These are phyloP conservation scores for Catocala fraxini DNA, from an alignment of 2,888 invertebrate species.

Conservation along the genomic window DNA sequence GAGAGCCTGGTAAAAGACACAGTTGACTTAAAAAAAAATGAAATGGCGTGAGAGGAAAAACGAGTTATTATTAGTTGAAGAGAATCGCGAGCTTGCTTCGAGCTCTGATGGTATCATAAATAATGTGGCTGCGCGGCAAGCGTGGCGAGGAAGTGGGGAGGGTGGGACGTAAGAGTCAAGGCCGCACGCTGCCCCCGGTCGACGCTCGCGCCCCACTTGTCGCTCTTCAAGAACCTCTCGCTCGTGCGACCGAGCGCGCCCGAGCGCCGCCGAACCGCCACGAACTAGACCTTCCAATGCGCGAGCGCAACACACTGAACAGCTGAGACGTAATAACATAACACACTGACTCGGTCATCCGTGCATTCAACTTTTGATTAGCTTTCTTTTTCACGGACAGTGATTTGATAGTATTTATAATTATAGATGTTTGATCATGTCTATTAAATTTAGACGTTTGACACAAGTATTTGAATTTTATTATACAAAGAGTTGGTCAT, in stretches of 20 bases:
- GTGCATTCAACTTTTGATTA: slow-evolving; percentile 88
- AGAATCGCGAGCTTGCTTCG: slow-evolving; percentile 84
- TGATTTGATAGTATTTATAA: slow-evolving; percentile 65
- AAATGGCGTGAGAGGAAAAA: slow-evolving; percentile 86
- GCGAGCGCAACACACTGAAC: slow-evolving; percentile 83
- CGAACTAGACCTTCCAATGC: slow-evolving; percentile 87
- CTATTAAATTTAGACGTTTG: slow-evolving; percentile 10
- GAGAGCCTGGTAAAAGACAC: slow-evolving; percentile 59
- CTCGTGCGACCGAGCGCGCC: slow-evolving; percentile 68
- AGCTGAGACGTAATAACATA: slow-evolving; percentile 87
- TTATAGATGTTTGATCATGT: slow-evolving; percentile 36
- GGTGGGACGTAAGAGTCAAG: slow-evolving; percentile 89
- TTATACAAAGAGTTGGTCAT: not conserved
- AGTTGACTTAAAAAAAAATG: slow-evolving; percentile 70
- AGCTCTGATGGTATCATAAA: slow-evolving; percentile 86
- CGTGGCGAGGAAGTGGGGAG: slow-evolving; percentile 66
- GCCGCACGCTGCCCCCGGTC: slow-evolving; percentile 92
- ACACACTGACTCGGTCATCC: slow-evolving; percentile 88
- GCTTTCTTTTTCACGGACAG: slow-evolving; percentile 84
- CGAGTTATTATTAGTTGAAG: slow-evolving; percentile 85
- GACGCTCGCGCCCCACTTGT: slow-evolving; percentile 90
- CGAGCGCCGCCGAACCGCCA: slow-evolving; percentile 73
- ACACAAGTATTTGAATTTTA: not conserved
- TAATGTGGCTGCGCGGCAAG: slow-evolving; percentile 83
- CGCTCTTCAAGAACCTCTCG: slow-evolving; percentile 73